Base-by-base conservation (phyloP, 1,140 invertebrate genomes). In the Meloidogyne hapla region DNA sequence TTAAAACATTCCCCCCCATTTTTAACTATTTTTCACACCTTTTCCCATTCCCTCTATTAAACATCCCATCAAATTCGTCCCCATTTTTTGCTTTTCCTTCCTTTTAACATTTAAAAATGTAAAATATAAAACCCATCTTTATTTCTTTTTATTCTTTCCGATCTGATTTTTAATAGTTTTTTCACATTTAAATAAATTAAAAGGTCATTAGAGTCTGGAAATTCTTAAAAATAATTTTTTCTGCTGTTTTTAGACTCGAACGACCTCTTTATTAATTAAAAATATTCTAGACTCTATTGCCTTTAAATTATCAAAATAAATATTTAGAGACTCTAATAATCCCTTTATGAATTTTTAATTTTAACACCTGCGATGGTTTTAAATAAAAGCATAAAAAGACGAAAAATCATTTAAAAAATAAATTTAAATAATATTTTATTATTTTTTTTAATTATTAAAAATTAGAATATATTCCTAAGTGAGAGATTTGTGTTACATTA, bases 51-150 rank as follows among this genome's bases (percentile, higher is more conserved):
- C 3, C n/a, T 48, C n/a, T n/a, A 33, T 6, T n/a, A 33, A 33
- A 33, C 8, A 28, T 40, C 26, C 70, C 56, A 25, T 63, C 70
- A 25, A 61, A 45, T 71, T 40, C 28, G 56, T 56, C 70, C 38
- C 21, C 28, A n/a, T 33, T 56, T 33, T 38, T 62, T 33, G 15
- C 56, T 64, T 21, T 8, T 63, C 23, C 48, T 0, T 62, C n/a
- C 28, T 28, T 64, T 25, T 33, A n/a, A 62, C 70, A 72, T 72
- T 62, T 33, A 33, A 72, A 72, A 72, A 72, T 72, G 70, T 40
- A 72, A 48, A 61, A 45, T 33, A 25, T n/a, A 69, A 69, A 25
- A 45, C 23, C 5, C 38, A 15, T 38, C 68, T 18, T 18, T 61
- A 28, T 26, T 26, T 26, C 18, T 42, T n/a, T 25, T 61, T 61